phyloP scores from a whole-genome alignment of 2,888 invertebrate species.

The Dasysyrphus tricinctus region DNA sequence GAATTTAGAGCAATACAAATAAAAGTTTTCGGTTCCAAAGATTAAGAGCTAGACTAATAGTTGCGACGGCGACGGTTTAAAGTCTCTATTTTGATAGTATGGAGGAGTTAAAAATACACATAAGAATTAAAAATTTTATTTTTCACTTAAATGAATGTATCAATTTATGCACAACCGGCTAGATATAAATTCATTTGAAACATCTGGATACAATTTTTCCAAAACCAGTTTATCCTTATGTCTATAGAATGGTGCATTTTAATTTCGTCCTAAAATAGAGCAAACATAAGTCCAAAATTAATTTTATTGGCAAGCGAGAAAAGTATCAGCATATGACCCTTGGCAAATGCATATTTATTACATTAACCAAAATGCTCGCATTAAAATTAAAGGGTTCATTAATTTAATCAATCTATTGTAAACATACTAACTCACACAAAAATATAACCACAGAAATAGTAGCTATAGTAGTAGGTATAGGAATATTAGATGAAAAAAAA shows the following conservation, averaged over 20 bases:
- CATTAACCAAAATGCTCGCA: slow-evolving; percentile 44
- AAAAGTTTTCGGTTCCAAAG: too few relatives aligned
- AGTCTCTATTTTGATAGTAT: too few relatives aligned
- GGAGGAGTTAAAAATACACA: too few relatives aligned
- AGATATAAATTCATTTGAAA: background rate
- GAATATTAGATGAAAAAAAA: slow-evolving; percentile 18
- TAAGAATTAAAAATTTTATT: too few relatives aligned
- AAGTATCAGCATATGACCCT: background rate
- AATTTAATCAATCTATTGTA: slow-evolving; percentile 26
- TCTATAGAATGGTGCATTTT: background rate
- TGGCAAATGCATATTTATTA: slow-evolving; percentile 26
- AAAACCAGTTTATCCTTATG: background rate
- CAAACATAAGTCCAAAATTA: background rate
- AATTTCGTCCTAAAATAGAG: background rate
- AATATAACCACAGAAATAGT: background rate
- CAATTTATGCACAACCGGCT: background rate
- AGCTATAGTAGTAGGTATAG: too few relatives aligned
- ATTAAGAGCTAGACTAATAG: too few relatives aligned
- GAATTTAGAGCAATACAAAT: too few relatives aligned
- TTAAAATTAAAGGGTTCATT: slow-evolving; percentile 57
- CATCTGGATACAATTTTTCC: background rate
- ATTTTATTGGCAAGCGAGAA: background rate
- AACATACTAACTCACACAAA: slow-evolving; percentile 15
- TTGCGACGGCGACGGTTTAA: too few relatives aligned
- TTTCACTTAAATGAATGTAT: background rate